phyloP scores from a whole-genome alignment of 2,797 vertebrate species.

The Scarus forsteni region DNA sequence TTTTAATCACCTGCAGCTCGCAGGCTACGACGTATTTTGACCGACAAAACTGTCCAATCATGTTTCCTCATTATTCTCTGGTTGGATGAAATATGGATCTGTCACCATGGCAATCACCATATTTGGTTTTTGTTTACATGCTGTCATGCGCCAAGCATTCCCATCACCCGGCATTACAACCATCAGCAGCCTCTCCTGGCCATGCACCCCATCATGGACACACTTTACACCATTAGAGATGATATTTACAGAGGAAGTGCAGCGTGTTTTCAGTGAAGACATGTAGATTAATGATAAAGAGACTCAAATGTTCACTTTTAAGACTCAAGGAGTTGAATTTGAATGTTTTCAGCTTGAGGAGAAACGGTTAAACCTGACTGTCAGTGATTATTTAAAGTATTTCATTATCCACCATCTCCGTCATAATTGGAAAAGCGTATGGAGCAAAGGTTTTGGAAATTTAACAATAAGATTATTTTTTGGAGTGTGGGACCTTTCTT shows the following conservation, averaged over 20 bases:
- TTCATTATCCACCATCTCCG: neutral
- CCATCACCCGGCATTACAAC: conserved; percentile 78
- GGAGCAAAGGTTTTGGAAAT: neutral
- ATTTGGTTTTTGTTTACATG: conserved; percentile 85
- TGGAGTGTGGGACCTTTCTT: too few species aligned
- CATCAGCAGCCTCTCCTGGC: conserved; percentile 69
- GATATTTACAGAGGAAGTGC: conserved; percentile 24
- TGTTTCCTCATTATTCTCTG: conserved; percentile 63
- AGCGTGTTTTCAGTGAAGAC: neutral
- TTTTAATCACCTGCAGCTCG: conserved; percentile 29
- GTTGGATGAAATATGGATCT: conserved; percentile 69
- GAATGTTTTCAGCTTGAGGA: neutral
- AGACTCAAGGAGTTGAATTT: neutral
- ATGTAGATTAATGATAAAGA: neutral
- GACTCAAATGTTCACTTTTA: neutral
- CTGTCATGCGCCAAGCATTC: conserved; percentile 83
- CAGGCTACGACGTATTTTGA: neutral
- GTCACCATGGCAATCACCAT: conserved; percentile 80
- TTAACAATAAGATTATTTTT: too few species aligned
- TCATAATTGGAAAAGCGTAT: neutral
- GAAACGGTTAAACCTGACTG: conserved; percentile 38
- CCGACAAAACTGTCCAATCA: conserved; percentile 40
- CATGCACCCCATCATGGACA: conserved; percentile 72
- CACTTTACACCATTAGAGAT: conserved; percentile 52
- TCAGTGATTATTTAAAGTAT: neutral